Conservation (phyloP, 2,797 vertebrate genomes). For the Calcarius lapponicus region DNA sequence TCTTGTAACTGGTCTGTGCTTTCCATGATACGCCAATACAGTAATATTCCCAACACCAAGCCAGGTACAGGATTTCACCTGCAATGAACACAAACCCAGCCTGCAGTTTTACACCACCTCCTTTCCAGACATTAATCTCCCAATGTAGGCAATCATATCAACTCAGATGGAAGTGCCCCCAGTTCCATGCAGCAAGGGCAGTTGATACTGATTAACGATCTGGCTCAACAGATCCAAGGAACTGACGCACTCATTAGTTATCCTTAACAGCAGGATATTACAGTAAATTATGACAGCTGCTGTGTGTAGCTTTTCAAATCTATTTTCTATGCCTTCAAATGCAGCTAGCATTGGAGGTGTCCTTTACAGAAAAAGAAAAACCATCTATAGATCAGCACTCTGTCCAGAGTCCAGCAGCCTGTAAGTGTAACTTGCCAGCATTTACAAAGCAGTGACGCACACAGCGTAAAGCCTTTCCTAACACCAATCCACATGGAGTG, state of each 20-base stretch:
- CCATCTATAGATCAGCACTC: neutral
- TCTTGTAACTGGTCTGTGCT: neutral
- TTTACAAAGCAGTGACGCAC: neutral
- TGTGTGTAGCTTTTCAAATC: neutral
- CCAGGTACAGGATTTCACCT: neutral
- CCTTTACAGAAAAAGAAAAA: neutral
- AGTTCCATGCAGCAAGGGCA: neutral
- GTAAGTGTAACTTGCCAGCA: neutral
- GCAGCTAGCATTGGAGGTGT: neutral
- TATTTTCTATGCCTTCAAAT: neutral
- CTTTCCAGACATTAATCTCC: neutral
- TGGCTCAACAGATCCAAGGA: neutral
- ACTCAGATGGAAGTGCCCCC: neutral
- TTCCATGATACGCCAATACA: neutral
- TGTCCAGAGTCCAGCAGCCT: neutral
- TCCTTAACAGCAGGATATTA: neutral
- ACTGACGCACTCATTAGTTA: neutral
- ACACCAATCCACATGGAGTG: neutral
- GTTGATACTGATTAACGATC: neutral
- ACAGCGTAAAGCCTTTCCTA: neutral
- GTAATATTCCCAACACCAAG: neutral
- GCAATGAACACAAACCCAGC: neutral
- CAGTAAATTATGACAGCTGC: constrained; percentile 16
- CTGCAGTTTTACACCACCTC: neutral
- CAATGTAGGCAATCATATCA: fast-evolving